phyloP scores from a whole-genome alignment of 2,797 vertebrate species.

The Valencia hispanica region DNA sequence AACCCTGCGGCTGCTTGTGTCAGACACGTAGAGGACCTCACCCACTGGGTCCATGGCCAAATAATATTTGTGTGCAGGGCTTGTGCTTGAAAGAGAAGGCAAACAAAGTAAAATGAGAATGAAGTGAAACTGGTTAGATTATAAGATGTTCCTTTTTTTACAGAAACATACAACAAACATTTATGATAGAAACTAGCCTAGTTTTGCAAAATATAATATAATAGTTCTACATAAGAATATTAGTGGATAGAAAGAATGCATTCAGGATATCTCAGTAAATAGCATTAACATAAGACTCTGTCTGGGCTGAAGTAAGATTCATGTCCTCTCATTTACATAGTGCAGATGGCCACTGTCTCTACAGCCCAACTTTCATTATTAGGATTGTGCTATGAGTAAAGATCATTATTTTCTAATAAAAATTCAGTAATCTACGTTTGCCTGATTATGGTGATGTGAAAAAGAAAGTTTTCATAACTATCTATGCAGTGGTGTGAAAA shows the following conservation, averaged over 20 bases:
- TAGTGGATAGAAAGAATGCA: conserved; percentile 31
- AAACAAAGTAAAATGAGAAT: neutral
- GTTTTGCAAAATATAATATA: conserved; percentile 17
- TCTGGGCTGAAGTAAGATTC: conserved; percentile 39
- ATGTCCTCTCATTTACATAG: conserved; percentile 45
- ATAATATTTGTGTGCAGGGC: conserved; percentile 97
- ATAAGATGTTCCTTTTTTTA: neutral
- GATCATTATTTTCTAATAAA: neutral
- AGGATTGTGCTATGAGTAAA: conserved; percentile 5
- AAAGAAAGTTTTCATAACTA: neutral
- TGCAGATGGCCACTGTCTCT: conserved; percentile 21
- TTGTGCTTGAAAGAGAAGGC: conserved; percentile 82
- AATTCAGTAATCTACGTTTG: neutral
- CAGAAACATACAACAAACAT: neutral
- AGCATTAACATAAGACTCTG: conserved; percentile 25
- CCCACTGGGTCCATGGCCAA: conserved; percentile 94
- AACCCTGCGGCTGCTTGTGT: conserved; percentile 94
- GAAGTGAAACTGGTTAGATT: neutral
- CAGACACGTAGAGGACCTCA: conserved; percentile 94
- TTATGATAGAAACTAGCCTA: conserved; percentile 4
- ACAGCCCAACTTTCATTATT: conserved; percentile 20
- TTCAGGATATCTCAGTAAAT: conserved; percentile 36
- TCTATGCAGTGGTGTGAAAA: neutral
- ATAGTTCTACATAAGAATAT: conserved; percentile 25
- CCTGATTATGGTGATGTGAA: neutral